These are phyloP conservation scores for Brachionus calyciflorus DNA, from an alignment of 1,140 invertebrate species.

Conservation along the genomic window DNA sequence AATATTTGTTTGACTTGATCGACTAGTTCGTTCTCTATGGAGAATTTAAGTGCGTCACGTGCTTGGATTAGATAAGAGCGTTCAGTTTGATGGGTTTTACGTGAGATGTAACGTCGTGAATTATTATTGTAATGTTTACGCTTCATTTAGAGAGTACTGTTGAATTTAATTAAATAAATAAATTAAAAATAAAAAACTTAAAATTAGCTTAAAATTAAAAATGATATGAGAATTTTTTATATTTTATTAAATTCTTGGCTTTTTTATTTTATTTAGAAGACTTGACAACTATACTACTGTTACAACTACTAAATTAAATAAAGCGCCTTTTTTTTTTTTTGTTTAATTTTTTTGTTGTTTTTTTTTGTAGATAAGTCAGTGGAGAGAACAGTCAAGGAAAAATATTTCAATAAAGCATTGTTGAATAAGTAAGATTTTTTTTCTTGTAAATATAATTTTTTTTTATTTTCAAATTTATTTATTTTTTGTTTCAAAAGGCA, in stretches of 20 bases:
- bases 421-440: slow-evolving; percentile 26
- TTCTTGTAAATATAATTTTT: not conserved
- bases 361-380: not conserved
- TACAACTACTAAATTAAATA: not conserved
- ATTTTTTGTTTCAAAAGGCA: slow-evolving; percentile 60
- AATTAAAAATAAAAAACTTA: too few species aligned
- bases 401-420: slow-evolving; percentile 35
- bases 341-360: not conserved
- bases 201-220: too few species aligned
- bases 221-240: too few species aligned
- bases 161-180: too few species aligned
- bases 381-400: not conserved
- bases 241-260: too few species aligned
- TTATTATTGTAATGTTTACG: not conserved
- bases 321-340: too few species aligned
- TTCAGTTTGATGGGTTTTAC: not conserved
- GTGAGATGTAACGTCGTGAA: not conserved
- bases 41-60: slow-evolving; percentile 1
- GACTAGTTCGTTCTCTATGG: slow-evolving; percentile 9
- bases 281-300: too few species aligned
- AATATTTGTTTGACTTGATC: not conserved
- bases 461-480: not conserved
- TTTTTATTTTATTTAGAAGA: not conserved
- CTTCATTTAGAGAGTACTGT: too few species aligned
- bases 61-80: not conserved